Conservation (phyloP, 2,113 vertebrate genomes). For the Neogale vison region DNA sequence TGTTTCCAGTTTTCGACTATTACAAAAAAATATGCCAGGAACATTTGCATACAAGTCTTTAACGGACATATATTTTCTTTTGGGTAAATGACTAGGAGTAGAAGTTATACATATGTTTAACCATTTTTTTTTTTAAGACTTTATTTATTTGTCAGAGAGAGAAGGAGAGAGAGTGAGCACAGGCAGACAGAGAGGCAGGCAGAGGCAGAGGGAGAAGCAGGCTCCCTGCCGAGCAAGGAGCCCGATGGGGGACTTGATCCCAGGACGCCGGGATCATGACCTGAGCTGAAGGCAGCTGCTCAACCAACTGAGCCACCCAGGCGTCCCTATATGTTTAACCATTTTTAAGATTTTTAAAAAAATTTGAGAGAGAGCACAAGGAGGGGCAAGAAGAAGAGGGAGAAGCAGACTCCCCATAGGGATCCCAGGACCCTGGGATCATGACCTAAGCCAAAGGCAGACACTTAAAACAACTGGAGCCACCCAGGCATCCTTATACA, state of each 20-base stretch:
- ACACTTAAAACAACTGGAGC: not conserved
- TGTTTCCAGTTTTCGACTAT: not conserved
- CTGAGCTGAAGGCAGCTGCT: too few species aligned
- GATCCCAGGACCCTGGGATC: not conserved
- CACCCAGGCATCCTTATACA: not conserved
- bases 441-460: not conserved
- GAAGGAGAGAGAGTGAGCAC: too few species aligned
- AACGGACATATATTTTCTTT: not conserved
- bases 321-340: not conserved
- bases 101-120: not conserved
- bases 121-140: too few species aligned
- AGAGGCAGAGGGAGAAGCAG: too few species aligned
- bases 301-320: too few species aligned
- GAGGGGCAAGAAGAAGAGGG: not conserved
- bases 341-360: not conserved
- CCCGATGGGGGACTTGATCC: too few species aligned
- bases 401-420: not conserved
- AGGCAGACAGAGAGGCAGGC: too few species aligned
- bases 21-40: not conserved
- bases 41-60: not conserved
- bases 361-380: not conserved
- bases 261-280: too few species aligned
- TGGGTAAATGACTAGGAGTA: not conserved
- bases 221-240: too few species aligned
- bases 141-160: too few species aligned